Base-by-base conservation (phyloP, 2,888 invertebrate species). In the Siphonodentalium dalli region DNA sequence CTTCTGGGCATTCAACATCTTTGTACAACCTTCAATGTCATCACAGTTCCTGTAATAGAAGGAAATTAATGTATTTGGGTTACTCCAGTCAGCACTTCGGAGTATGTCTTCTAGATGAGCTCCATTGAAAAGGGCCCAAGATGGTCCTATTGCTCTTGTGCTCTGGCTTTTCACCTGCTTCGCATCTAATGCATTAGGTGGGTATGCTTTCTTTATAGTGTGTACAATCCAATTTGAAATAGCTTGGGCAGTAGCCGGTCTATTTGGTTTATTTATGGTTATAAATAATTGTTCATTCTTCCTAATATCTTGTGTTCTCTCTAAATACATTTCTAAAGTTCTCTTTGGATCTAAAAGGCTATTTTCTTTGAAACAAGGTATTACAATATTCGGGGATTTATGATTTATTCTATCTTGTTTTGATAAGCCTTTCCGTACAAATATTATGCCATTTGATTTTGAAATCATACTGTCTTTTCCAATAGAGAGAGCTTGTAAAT, bases 271-370 rank as follows among this genome's bases (percentile, higher is more conserved):
- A 31, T 39, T 39, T 7, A 47, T 18, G 11, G 47, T 27, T 24
- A 47, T 24, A 47, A 39, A 39, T 24, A 47, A 15, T 29, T 31
- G 29, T 28, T 26, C 7, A 13, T 27, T 24, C 9, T 47, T 40
- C n/a, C 24, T 39, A 7, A 29, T 40, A 18, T 39, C 18, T 6
- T 18, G 8, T n/a, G 26, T 33, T 18, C 49, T 40, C n/a, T n/a
- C n/a, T n/a, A n/a, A n/a, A n/a, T n/a, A n/a, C n/a, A n/a, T n/a
- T n/a, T n/a, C n/a, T n/a, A n/a, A n/a, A n/a, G 11, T 20, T 46
- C 33, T 23, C 31, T 53, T 53, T 13, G 56, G 56, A 41, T 56
- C 56, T 7, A 55, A 21, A 3, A 34, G 18, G 18, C 37, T 55
- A 26, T 49, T 39, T n/a, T 50, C 28, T n/a, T 9, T 4, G 4